Conservation (phyloP, 2,888 invertebrate species). For the Archaeoteleia sp. region DNA sequence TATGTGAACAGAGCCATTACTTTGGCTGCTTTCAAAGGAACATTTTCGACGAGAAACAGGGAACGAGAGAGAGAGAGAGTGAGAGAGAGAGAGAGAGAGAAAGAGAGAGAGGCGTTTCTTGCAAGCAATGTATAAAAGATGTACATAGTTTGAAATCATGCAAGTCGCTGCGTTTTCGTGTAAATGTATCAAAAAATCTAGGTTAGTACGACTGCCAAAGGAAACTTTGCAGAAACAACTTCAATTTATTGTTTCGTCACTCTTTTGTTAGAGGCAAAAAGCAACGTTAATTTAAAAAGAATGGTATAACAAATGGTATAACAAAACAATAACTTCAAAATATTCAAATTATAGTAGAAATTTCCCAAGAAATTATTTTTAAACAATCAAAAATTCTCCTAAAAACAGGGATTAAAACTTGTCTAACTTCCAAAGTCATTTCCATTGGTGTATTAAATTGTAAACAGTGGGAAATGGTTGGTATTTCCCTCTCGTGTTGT, state of each 20-base stretch:
- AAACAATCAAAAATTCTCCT: too few relatives aligned
- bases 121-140: constrained; percentile 34
- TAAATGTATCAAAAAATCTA: constrained; percentile 14
- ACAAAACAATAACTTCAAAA: too few relatives aligned
- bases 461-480: too few relatives aligned
- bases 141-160: constrained; percentile 33
- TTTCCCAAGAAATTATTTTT: too few relatives aligned
- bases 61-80: constrained; percentile 32
- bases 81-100: too few relatives aligned
- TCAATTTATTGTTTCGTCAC: constrained; percentile 3
- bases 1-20: constrained; percentile 38
- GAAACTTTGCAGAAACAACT: not conserved
- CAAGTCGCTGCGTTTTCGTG: constrained; percentile 26
- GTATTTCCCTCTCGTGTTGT: constrained; percentile 27
- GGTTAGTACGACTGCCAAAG: constrained; percentile 26
- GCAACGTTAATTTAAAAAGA: too few relatives aligned
- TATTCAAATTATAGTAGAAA: too few relatives aligned
- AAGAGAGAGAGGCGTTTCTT: constrained; percentile 34
- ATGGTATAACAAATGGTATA: too few relatives aligned
- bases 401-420: too few relatives aligned
- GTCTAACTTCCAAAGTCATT: too few relatives aligned
- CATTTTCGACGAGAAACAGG: constrained; percentile 44
- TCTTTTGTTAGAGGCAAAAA: too few relatives aligned
- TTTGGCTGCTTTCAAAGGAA: constrained; percentile 40
- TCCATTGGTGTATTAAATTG: too few relatives aligned